These are phyloP conservation scores for Acleris holmiana DNA, from an alignment of 2,888 invertebrate genomes.

Conservation along the genomic window DNA sequence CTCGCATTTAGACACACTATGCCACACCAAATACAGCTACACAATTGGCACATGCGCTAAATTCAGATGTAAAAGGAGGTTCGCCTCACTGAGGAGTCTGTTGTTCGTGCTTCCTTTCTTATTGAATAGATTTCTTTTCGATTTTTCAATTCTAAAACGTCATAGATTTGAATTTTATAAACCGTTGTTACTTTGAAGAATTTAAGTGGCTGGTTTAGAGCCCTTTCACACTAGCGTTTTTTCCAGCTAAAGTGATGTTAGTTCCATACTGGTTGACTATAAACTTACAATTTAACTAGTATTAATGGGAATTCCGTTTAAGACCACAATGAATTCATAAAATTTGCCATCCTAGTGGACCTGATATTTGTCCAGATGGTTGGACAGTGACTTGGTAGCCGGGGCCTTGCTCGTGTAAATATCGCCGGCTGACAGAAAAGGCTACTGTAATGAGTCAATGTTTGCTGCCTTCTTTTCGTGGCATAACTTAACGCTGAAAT, in stretches of 20 bases:
- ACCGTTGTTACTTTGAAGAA: no score
- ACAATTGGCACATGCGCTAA: slow-evolving; percentile 31
- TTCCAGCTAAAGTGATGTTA: no score
- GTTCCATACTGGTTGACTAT: no score
- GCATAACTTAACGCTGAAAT: slow-evolving; percentile 18
- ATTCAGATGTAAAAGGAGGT: slow-evolving; percentile 27
- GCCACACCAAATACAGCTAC: slow-evolving; percentile 32
- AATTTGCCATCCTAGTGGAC: slow-evolving; percentile 22
- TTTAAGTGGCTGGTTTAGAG: no score
- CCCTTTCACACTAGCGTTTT: no score
- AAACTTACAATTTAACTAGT: no score
- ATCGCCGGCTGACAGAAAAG: slow-evolving; percentile 16
- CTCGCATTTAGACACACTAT: slow-evolving; percentile 12
- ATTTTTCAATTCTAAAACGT: neutral
- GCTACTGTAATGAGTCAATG: slow-evolving; percentile 32
- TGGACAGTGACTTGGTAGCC: slow-evolving; percentile 3
- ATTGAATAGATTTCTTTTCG: neutral
- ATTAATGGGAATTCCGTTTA: slow-evolving; percentile 11
- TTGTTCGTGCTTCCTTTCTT: slow-evolving; percentile 2
- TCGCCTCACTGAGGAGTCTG: neutral
- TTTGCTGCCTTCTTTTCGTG: slow-evolving; percentile 17
- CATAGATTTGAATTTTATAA: no score
- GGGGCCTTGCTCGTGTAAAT: slow-evolving; percentile 20
- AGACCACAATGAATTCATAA: slow-evolving; percentile 10
- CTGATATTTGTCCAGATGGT: slow-evolving; percentile 26